Base-by-base conservation (phyloP, 2,888 invertebrate genomes). In the Lepidocyrtoides sp. region DNA sequence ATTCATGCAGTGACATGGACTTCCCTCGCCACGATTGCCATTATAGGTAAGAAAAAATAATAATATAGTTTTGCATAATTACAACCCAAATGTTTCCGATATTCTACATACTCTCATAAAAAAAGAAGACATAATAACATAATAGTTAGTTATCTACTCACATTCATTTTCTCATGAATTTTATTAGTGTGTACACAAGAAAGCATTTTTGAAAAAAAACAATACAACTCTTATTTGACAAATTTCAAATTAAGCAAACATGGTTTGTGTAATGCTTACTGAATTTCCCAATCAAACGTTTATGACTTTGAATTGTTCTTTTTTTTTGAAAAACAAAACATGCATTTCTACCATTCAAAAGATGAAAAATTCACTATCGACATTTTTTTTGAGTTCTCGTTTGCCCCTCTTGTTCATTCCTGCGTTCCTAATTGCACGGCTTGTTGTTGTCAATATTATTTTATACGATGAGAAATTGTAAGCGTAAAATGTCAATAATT, bases 1-100 rank as follows among this genome's bases (percentile, higher is more conserved):
- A 83, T 91, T 66, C 91, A 91, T 54, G 60, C 83, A 0, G 79
- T 91, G 7, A 54, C 88, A 51, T 91, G 91, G 91, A 88, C 91
- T 36, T 91, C 91, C 4, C 29, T 91, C 0, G 54, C 41, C 5
- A 79, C 91, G 14, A 7, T 91, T 48, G 26, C 88, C 20, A 54
- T 91, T 17, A 79, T 91, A 91, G 91, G 91, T 91, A 83, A 91
- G 66, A 4, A 54, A 17, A 17, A n/a, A 63, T 2, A 14, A 17
- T 20, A 17, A 63, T 23, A 26, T 29, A 14, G 48, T 10, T 48
- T 2, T 48, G 8, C 10, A 10, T 7, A 41, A 7, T 41, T 41
- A 41, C 41, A 41, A 7, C 5, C 41, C 41, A 41, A 10, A 48
- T 48, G 48, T 2, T 14, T 48, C 2, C 48, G 12, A 48, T n/a